Base-by-base conservation (phyloP, 64 coral and sea anemone genomes). In the Stylophora pistillata region DNA sequence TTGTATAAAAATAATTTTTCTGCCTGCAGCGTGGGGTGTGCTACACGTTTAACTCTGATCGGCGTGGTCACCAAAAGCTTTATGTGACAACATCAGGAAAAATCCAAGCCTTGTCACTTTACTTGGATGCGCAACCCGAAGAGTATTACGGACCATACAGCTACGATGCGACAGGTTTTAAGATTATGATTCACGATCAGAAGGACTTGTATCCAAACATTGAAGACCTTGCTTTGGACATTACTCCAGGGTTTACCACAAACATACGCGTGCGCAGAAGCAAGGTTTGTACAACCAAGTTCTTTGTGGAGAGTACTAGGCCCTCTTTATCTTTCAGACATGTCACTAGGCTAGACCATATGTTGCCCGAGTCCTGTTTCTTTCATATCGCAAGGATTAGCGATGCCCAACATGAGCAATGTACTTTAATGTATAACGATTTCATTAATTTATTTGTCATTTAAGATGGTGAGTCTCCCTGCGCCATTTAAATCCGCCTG, bases 91-190 rank as follows among this genome's bases (percentile, higher is more conserved):
- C 72, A 10, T 9, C 90, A 30, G 90, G 90, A 25, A 91, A 77
- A 86, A 31, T 65, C 9, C 73, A 77, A 77, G 65, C 56, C 12
- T 13, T 91, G 33, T 34, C 74, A 23, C 57, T 91, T 5, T 56
- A 34, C 13, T 72, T 91, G 14, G 82, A 91, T 71, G 58, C 82
- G 26, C 72, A 91, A 27, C 82, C 82, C 9, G 71, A 91, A 15
- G 90, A 91, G 56, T 91, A 91, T 33, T 91, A 91, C 34, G 90
- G 90, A 0, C 90, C 90, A 15, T 91, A 68, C 57, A 91, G 90
- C 30, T 91, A 91, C 30, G 82, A 91, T 15, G 90, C 90, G 4
- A 91, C 90, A 56, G 90, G 90, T 41, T 86, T 91, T 56, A 91
- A 91, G 31, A 69, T 91, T 57, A 4, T 75, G 16, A 74, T 91